Conservation (phyloP, 2,797 vertebrate genomes). For the Malacoraja senta region DNA sequence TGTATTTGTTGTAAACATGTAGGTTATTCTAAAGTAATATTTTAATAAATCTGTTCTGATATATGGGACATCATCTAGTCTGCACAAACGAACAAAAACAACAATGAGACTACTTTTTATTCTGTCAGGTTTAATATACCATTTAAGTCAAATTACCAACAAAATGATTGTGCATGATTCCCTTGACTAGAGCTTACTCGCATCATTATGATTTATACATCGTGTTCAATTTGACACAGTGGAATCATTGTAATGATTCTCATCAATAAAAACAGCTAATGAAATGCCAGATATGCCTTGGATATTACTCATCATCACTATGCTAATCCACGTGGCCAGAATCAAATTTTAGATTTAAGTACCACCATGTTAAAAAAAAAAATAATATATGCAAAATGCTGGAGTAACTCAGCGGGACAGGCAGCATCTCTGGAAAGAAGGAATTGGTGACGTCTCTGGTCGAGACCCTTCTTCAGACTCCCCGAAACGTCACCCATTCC, state of each 20-base stretch:
- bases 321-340: not conserved
- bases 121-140: slow-evolving; percentile 34
- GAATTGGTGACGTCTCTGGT: too few relatives aligned
- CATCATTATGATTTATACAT: slow-evolving; percentile 27
- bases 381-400: too few relatives aligned
- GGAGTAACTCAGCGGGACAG: too few relatives aligned
- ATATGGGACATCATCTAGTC: not conserved
- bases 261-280: slow-evolving; percentile 21
- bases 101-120: not conserved
- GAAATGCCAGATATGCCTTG: not conserved
- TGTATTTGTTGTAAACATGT: not conserved
- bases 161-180: slow-evolving; percentile 19
- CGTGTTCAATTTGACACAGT: slow-evolving; percentile 24
- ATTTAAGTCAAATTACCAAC: slow-evolving; percentile 34
- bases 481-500: too few relatives aligned
- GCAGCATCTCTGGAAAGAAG: too few relatives aligned
- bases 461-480: too few relatives aligned
- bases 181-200: not conserved
- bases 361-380: too few relatives aligned
- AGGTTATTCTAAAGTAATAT: not conserved
- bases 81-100: not conserved
- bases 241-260: not conserved
- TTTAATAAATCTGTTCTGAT: slow-evolving; percentile 10
- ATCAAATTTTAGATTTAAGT: not conserved
- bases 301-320: not conserved